Evolutionary conservation across 2,888 invertebrate species (phyloP).

Genomic region (Chrysina gloriosa): DNA sequence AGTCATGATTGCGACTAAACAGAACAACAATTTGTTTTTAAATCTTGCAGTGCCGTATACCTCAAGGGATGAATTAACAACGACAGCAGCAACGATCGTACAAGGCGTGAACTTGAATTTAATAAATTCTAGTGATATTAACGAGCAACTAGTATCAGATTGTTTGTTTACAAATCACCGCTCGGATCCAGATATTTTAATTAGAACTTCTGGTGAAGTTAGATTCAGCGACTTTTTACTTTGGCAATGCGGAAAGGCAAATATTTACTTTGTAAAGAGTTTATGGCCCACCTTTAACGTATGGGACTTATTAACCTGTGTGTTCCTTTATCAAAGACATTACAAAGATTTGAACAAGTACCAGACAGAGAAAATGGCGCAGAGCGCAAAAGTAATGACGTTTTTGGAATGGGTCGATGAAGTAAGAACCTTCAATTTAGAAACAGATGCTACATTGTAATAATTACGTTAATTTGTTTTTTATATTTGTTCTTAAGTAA

Average conservation of each 20-base stretch:
- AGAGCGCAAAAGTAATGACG: constrained; percentile 58
- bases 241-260: constrained; percentile 89
- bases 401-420: constrained; percentile 65
- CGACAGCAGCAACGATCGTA: constrained; percentile 76
- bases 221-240: constrained; percentile 77
- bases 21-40: constrained; percentile 80
- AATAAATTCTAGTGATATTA: constrained; percentile 78
- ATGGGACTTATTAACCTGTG: constrained; percentile 88
- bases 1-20: constrained; percentile 82
- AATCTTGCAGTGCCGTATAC: constrained; percentile 90
- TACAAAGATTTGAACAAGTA: constrained; percentile 54
- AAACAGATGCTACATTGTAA: no score
- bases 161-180: constrained; percentile 83
- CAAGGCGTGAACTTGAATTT: constrained; percentile 75
- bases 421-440: no score
- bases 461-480: no score
- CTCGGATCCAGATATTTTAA: constrained; percentile 85
- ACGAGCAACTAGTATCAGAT: constrained; percentile 79
- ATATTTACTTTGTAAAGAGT: constrained; percentile 87
- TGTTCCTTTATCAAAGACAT: constrained; percentile 87
- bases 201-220: constrained; percentile 96
- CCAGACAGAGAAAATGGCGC: background rate
- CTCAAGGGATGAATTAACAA: constrained; percentile 85
- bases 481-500: no score
- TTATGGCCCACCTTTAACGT: constrained; percentile 97